A percentile compares a stretch with the other conserved stretches of the same genome.
These are phyloP conservation scores for Aspidiotus rigidus DNA, from an alignment of 2,888 invertebrate genomes.

Conservation along the genomic window DNA sequence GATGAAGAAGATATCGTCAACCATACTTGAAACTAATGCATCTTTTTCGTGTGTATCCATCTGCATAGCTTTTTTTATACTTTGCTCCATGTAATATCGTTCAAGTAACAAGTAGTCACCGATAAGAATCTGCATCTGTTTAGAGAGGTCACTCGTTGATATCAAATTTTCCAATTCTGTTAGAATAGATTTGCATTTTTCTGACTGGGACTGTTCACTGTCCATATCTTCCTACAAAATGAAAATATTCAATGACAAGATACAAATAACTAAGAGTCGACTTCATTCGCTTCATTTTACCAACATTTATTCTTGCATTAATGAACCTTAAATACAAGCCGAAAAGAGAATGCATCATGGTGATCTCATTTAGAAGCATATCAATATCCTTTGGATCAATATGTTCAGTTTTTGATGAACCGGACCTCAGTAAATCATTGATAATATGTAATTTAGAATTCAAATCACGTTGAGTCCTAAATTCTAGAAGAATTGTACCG, in stretches of 20 bases:
- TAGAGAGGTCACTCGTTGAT: slow-evolving; percentile 50
- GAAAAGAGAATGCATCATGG: slow-evolving; percentile 80
- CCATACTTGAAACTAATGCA: slow-evolving; percentile 76
- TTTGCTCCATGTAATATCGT: slow-evolving; percentile 90
- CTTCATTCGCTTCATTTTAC: no score
- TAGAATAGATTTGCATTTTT: slow-evolving; percentile 21
- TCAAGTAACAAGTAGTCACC: slow-evolving; percentile 85
- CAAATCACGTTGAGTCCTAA: slow-evolving; percentile 46
- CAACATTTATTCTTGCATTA: slow-evolving; percentile 23
- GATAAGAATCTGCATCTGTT: slow-evolving; percentile 71
- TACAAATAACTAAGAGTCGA: not conserved
- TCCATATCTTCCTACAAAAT: slow-evolving; percentile 18
- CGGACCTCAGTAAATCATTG: slow-evolving; percentile 35
- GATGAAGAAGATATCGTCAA: slow-evolving; percentile 96
- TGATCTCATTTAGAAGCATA: slow-evolving; percentile 78
- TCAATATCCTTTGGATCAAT: slow-evolving; percentile 77
- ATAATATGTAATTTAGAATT: slow-evolving; percentile 42
- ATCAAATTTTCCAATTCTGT: slow-evolving; percentile 36
- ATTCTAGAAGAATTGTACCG: slow-evolving; percentile 52
- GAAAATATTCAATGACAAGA: not conserved
- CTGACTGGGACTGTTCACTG: not conserved
- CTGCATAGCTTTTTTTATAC: slow-evolving; percentile 79
- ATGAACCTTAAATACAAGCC: slow-evolving; percentile 86
- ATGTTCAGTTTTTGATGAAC: slow-evolving; percentile 42
- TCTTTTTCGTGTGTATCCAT: slow-evolving; percentile 66